These are phyloP conservation scores for Mareca penelope DNA, from an alignment of 2,797 vertebrate species.

Conservation along the genomic window DNA sequence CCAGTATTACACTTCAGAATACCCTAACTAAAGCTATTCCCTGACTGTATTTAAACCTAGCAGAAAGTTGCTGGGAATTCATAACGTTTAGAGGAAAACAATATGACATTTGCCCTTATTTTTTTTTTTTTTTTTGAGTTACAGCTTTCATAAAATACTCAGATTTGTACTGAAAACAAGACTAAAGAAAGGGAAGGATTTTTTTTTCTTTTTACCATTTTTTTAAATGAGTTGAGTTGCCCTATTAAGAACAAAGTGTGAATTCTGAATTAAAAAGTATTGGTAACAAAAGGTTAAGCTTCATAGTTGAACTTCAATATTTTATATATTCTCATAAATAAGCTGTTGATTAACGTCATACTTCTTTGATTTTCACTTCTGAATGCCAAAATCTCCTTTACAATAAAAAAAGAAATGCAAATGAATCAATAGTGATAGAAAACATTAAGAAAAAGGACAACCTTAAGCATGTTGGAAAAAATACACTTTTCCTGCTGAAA, in stretches of 20 bases:
- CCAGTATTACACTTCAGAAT: background rate
- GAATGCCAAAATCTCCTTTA: background rate
- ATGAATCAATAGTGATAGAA: background rate
- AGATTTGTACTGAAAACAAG: background rate
- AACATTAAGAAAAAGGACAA: background rate
- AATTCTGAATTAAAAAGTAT: background rate
- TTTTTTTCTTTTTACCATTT: background rate
- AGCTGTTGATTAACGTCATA: background rate
- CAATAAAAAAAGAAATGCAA: conserved; percentile 7
- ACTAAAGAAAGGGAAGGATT: background rate
- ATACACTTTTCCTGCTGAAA: background rate
- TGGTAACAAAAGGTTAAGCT: background rate
- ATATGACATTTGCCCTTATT: background rate
- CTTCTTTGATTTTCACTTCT: background rate
- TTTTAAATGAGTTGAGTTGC: background rate
- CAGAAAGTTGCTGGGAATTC: background rate
- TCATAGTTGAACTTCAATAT: background rate
- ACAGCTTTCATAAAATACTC: background rate
- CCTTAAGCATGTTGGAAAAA: background rate
- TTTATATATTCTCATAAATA: background rate
- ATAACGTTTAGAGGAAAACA: background rate
- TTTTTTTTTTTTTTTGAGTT: background rate
- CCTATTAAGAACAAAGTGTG: background rate
- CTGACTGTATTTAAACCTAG: background rate
- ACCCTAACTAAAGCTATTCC: background rate